These are phyloP conservation scores for Heterotis niloticus DNA, from an alignment of 2,113 vertebrate species.

Conservation along the genomic window DNA sequence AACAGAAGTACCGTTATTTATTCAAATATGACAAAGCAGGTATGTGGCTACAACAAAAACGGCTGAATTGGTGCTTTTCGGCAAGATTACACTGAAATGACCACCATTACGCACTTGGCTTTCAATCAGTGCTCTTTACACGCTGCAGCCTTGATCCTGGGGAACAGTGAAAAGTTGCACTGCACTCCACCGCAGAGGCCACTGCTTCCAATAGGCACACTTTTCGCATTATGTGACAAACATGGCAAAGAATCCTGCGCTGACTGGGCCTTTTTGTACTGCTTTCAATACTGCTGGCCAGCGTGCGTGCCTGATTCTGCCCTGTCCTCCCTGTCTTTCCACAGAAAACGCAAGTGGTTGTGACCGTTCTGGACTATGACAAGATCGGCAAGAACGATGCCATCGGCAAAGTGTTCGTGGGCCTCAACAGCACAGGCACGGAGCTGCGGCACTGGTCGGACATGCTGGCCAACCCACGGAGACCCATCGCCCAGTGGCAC, in stretches of 20 bases:
- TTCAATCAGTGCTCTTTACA: background rate
- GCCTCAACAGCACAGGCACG: conserved; percentile 79
- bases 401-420: conserved; percentile 91
- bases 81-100: background rate
- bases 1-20: background rate
- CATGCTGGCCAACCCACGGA: conserved; percentile 74
- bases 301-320: too few relatives aligned
- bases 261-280: background rate
- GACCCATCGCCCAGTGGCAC: conserved; percentile 95
- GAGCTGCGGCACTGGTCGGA: conserved; percentile 88
- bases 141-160: background rate
- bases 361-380: conserved; percentile 97
- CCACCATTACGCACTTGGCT: background rate
- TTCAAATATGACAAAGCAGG: background rate
- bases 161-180: background rate
- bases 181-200: background rate
- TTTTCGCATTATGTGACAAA: background rate
- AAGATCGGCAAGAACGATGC: conserved; percentile 98
- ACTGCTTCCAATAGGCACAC: too few relatives aligned
- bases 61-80: background rate
- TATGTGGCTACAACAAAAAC: background rate
- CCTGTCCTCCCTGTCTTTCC: conserved; percentile 33
- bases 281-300: background rate
- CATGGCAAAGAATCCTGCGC: too few relatives aligned
- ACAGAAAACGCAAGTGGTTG: conserved; percentile 91